These are phyloP conservation scores for Zeus faber DNA, from an alignment of 2,113 vertebrate genomes.

Conservation along the genomic window DNA sequence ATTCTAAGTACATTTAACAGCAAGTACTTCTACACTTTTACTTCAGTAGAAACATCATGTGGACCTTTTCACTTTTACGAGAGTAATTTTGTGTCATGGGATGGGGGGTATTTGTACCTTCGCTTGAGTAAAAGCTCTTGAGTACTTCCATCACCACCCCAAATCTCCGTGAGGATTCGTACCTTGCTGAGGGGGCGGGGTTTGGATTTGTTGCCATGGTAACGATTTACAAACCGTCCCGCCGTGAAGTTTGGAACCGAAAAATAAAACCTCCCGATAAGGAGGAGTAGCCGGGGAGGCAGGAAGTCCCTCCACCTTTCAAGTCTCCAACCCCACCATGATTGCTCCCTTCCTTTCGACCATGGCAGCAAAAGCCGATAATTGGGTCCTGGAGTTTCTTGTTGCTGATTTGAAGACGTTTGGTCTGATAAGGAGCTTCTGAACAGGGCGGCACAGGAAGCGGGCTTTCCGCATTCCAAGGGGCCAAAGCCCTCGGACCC, in stretches of 20 bases:
- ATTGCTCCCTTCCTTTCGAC: conserved; percentile 71
- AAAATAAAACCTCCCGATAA: conserved; percentile 22
- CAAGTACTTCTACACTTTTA: no score
- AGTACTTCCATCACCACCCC: no score
- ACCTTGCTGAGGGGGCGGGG: no score
- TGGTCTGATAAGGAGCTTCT: conserved; percentile 43
- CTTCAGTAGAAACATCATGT: no score
- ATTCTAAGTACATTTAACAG: no score
- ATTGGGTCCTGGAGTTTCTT: conserved; percentile 44
- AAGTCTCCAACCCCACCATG: conserved; percentile 42
- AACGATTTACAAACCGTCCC: neutral
- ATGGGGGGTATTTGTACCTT: no score
- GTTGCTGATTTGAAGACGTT: conserved; percentile 21
- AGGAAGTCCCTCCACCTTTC: conserved; percentile 38
- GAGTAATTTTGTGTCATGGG: no score
- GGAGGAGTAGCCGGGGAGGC: conserved; percentile 39
- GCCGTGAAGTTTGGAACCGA: neutral
- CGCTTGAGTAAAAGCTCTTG: no score
- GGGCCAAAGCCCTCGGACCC: conserved; percentile 22
- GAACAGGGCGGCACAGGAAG: conserved; percentile 62
- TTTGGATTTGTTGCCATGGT: neutral
- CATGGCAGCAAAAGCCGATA: conserved; percentile 33
- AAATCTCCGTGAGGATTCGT: no score
- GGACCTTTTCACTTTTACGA: no score
- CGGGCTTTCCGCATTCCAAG: conserved; percentile 74